Percentiles rank a stretch among this genome's conserved stretches.
phyloP scores from a whole-genome alignment of 2,797 vertebrate genomes.

The Moxostoma hubbsi region DNA sequence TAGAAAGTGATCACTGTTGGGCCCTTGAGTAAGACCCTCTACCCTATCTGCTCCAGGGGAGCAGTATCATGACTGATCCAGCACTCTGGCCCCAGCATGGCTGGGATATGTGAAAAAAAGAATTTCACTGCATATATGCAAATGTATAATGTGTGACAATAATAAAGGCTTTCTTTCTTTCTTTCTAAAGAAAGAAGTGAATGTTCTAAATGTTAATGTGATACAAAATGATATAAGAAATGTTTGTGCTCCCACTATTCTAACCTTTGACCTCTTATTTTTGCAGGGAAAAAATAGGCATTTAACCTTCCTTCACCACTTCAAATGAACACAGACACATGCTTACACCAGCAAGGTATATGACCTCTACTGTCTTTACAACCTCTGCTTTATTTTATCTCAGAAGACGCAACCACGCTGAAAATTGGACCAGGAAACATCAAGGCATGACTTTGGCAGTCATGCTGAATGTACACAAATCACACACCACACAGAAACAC shows the following conservation, averaged over 20 bases:
- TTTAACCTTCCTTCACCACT: constrained; percentile 6
- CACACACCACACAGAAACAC: neutral
- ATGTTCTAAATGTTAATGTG: neutral
- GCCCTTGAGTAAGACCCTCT: no score
- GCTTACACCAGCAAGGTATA: neutral
- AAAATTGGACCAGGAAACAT: constrained; percentile 2
- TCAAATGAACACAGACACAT: constrained; percentile 7
- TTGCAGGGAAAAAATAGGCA: neutral
- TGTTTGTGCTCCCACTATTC: neutral
- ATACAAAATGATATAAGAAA: neutral
- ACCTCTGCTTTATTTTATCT: constrained; percentile 4
- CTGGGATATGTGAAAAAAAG: no score
- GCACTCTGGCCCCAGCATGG: no score
- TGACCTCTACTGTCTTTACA: neutral
- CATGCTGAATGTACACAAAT: neutral
- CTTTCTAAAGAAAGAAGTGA: neutral
- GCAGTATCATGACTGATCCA: no score
- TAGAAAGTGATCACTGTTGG: no score
- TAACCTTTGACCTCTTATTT: neutral
- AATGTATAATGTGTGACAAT: no score
- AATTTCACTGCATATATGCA: no score
- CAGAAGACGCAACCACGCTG: constrained; percentile 7
- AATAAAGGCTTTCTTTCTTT: no score
- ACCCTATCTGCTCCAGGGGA: no score
- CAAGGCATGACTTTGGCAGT: neutral